Percentiles rank a stretch among this genome's conserved stretches.
These are phyloP conservation scores for Drosophila neutralis DNA, from an alignment of 2,888 invertebrate genomes.

Conservation along the genomic window DNA sequence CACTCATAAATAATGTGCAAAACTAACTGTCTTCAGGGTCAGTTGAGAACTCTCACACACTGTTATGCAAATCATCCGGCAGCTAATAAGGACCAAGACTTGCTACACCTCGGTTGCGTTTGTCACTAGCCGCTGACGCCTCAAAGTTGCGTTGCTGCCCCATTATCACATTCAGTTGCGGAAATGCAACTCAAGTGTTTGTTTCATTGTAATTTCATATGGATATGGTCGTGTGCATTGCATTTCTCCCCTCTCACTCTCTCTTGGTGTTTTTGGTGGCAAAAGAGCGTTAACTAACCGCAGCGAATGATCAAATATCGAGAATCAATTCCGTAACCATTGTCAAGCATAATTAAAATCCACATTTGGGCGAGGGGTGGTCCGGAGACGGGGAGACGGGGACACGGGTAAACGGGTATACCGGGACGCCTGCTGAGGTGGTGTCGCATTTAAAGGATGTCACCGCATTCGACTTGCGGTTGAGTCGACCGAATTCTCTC, in stretches of 20 bases:
- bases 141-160: conserved; percentile 28
- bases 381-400: conserved; percentile 11
- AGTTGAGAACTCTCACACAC: conserved; percentile 18
- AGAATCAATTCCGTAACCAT: conserved; percentile 79
- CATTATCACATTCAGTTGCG: conserved; percentile 58
- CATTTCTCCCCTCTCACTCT: conserved; percentile 33
- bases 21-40: conserved; percentile 31
- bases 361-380: conserved; percentile 55
- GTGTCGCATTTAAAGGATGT: conserved; percentile 79
- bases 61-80: conserved; percentile 54
- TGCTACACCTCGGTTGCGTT: conserved; percentile 34
- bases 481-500: conserved; percentile 76
- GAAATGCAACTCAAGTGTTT: conserved; percentile 72
- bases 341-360: conserved; percentile 80
- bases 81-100: conserved; percentile 41
- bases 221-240: conserved; percentile 45
- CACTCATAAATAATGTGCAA: conserved; percentile 28
- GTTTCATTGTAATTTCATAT: conserved; percentile 69
- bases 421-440: conserved; percentile 74
- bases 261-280: conserved; percentile 33
- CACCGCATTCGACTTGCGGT: conserved; percentile 75
- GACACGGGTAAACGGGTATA: not conserved
- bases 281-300: conserved; percentile 81
- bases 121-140: conserved; percentile 47
- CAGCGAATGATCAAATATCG: conserved; percentile 81